A percentile compares a stretch with the other conserved stretches of the same genome.
These are phyloP conservation scores for Bombus polaris DNA, from an alignment of 1,140 invertebrate genomes.

Conservation along the genomic window DNA sequence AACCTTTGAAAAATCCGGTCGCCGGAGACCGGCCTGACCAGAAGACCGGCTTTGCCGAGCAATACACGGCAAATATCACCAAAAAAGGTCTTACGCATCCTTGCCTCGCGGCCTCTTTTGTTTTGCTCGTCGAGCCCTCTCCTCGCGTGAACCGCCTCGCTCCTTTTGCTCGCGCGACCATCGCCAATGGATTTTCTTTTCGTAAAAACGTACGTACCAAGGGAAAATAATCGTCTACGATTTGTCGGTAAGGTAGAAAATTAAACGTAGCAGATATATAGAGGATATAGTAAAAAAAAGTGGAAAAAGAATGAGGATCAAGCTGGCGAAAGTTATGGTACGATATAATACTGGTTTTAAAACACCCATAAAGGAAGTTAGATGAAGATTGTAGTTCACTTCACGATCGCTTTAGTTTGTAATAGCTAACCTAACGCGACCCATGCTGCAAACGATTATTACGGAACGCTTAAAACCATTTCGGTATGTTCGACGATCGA, in stretches of 20 bases:
- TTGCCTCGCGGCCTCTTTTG: constrained; percentile 45
- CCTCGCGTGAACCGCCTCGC: not conserved
- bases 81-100: constrained; percentile 69
- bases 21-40: constrained; percentile 67
- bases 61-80: constrained; percentile 55
- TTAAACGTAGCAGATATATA: no score
- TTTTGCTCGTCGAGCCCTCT: not conserved
- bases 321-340: not conserved
- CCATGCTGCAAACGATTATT: not conserved
- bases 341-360: no score
- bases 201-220: no score
- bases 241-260: no score
- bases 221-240: no score
- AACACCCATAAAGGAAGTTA: not conserved
- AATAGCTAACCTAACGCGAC: not conserved
- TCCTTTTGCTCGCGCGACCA: no score
- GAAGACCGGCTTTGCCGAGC: constrained; percentile 49
- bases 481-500: not conserved
- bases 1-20: constrained; percentile 71
- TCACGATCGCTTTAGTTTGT: not conserved
- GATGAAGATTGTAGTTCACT: not conserved
- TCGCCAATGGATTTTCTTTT: no score
- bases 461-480: not conserved
- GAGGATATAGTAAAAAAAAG: not conserved
- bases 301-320: not conserved